phyloP scores from a whole-genome alignment of 2,888 invertebrate genomes.

The Drosophila mayaguana region DNA sequence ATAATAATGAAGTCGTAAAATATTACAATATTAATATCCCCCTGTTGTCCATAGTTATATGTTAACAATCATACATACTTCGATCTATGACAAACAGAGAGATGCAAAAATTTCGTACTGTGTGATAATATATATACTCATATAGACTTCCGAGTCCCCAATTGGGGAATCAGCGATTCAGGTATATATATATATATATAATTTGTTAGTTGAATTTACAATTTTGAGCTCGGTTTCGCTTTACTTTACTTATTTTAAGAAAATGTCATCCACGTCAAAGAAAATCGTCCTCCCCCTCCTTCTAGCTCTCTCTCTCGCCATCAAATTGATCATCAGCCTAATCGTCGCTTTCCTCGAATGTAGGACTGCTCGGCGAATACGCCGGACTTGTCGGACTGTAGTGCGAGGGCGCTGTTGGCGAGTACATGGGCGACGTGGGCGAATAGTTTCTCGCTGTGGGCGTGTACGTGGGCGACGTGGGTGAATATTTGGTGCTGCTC shows the following conservation, averaged over 20 bases:
- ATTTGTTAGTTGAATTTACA: neutral
- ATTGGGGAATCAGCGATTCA: neutral
- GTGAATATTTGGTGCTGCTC: conserved; percentile 92
- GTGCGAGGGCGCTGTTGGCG: conserved; percentile 91
- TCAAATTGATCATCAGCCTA: conserved; percentile 22
- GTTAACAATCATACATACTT: neutral
- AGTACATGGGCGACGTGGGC: conserved; percentile 90
- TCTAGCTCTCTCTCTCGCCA: too few relatives aligned
- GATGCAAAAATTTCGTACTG: neutral
- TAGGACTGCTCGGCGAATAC: conserved; percentile 88
- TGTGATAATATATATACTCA: neutral
- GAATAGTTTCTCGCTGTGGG: conserved; percentile 88
- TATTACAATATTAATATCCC: neutral
- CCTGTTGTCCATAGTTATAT: neutral
- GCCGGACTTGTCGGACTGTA: conserved; percentile 91
- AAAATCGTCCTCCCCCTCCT: neutral
- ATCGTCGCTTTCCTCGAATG: conserved; percentile 85
- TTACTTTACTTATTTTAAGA: neutral
- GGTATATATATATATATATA: neutral
- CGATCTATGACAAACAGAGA: neutral
- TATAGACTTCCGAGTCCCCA: neutral
- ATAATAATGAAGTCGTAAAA: neutral
- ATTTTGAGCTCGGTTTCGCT: neutral
- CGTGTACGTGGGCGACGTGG: conserved; percentile 89
- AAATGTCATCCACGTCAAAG: neutral